phyloP scores from a whole-genome alignment of 2,888 invertebrate species.

The Listrodromus nycthemerus region DNA sequence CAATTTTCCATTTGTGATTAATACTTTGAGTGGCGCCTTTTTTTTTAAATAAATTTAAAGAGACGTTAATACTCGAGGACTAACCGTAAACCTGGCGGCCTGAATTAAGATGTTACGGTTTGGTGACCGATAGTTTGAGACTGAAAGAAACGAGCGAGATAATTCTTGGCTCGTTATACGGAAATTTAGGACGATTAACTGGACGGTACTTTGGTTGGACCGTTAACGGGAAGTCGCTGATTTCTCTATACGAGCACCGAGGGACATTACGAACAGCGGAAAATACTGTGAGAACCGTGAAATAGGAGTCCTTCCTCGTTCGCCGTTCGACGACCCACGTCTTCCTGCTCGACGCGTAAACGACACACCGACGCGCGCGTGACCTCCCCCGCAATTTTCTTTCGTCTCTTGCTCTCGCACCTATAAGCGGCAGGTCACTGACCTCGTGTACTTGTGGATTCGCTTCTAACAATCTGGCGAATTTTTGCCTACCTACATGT shows the following conservation, averaged over 20 bases:
- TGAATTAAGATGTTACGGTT: slow-evolving; percentile 16
- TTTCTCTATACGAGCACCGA: slow-evolving; percentile 59
- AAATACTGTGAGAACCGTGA: slow-evolving; percentile 29
- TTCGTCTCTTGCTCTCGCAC: slow-evolving; percentile 35
- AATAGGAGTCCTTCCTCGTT: slow-evolving; percentile 1
- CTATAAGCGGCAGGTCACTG: slow-evolving; percentile 40
- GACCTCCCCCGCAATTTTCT: slow-evolving; percentile 46
- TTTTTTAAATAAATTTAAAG: too few relatives aligned
- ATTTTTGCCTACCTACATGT: too few relatives aligned
- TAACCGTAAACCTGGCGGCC: neutral
- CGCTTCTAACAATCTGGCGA: slow-evolving; percentile 1
- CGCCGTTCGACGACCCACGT: slow-evolving; percentile 53
- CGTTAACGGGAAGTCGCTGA: slow-evolving; percentile 53
- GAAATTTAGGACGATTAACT: slow-evolving; percentile 27
- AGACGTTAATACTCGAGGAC: too few relatives aligned
- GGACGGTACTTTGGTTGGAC: slow-evolving; percentile 40
- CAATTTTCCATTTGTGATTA: slow-evolving; percentile 18
- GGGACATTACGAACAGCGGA: slow-evolving; percentile 12
- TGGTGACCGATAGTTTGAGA: slow-evolving; percentile 55
- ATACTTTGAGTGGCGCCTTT: slow-evolving; percentile 26
- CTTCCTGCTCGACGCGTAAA: slow-evolving; percentile 46
- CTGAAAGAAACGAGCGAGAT: neutral
- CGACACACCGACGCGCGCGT: slow-evolving; percentile 54
- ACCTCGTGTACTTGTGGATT: slow-evolving; percentile 39
- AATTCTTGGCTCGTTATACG: slow-evolving; percentile 10